These are phyloP conservation scores for Enoplosus armatus DNA, from an alignment of 2,797 vertebrate genomes.

Conservation along the genomic window DNA sequence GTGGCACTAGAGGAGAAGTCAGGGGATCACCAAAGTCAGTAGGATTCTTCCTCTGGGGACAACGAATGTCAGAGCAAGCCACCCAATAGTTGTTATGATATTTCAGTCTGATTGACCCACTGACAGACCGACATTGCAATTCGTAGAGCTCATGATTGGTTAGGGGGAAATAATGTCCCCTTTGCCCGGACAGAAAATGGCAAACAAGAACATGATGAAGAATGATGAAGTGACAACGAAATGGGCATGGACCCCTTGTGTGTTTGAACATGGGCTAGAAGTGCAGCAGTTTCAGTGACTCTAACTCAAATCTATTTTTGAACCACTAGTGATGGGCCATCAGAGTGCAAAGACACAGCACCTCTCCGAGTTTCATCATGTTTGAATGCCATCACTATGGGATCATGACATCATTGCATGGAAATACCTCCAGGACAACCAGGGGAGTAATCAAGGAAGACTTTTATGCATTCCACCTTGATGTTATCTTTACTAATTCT, in stretches of 20 bases:
- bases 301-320: not conserved
- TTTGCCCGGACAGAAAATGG: too few relatives aligned
- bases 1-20: too few relatives aligned
- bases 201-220: not conserved
- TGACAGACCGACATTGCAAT: too few relatives aligned
- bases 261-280: not conserved
- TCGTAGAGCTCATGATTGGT: too few relatives aligned
- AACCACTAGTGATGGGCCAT: not conserved
- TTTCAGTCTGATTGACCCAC: too few relatives aligned
- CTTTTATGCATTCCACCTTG: not conserved
- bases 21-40: too few relatives aligned
- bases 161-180: too few relatives aligned
- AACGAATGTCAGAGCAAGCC: too few relatives aligned
- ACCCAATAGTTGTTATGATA: too few relatives aligned
- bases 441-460: not conserved
- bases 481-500: too few relatives aligned
- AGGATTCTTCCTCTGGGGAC: too few relatives aligned
- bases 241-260: not conserved
- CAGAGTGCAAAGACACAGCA: not conserved
- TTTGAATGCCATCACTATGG: not conserved
- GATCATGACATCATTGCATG: not conserved
- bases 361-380: not conserved
- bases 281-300: not conserved
- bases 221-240: not conserved
- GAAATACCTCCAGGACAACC: not conserved